Conservation (phyloP, 2,888 invertebrate genomes). For the Malachius bipustulatus region DNA sequence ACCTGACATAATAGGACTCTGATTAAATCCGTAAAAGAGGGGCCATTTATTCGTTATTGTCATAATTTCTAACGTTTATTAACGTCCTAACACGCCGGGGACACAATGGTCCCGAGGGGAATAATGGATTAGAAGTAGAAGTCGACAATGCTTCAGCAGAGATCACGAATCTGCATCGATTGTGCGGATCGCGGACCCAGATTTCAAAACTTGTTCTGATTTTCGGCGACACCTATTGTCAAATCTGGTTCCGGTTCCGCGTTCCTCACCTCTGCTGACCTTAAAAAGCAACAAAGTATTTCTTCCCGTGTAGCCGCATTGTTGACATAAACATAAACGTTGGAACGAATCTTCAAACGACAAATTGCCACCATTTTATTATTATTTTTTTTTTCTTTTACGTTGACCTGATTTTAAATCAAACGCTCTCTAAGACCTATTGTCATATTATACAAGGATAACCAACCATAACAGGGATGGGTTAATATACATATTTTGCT, state of each 20-base stretch:
- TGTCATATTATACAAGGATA: no score
- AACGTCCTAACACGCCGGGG: constrained; percentile 25
- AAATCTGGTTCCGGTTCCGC: constrained; percentile 34
- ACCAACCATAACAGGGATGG: no score
- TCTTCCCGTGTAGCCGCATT: no score
- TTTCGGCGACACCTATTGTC: constrained; percentile 32
- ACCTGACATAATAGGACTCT: constrained; percentile 22
- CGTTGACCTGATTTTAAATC: no score
- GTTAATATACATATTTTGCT: no score
- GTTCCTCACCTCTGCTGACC: constrained; percentile 33
- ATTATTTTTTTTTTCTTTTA: no score
- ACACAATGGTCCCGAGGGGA: constrained; percentile 17
- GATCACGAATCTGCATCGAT: no score
- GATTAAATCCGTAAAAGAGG: constrained; percentile 24
- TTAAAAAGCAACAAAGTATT: no score
- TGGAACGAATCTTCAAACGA: no score
- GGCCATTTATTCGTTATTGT: constrained; percentile 25
- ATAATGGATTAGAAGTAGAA: constrained; percentile 17
- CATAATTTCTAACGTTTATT: constrained; percentile 33
- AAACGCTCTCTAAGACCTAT: no score
- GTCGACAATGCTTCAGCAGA: constrained; percentile 10
- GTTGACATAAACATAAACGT: no score
- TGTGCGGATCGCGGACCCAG: background rate
- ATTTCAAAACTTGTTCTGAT: constrained; percentile 32
- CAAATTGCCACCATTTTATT: no score